Conservation (phyloP, 2,797 vertebrate species). For the Betta splendens region DNA sequence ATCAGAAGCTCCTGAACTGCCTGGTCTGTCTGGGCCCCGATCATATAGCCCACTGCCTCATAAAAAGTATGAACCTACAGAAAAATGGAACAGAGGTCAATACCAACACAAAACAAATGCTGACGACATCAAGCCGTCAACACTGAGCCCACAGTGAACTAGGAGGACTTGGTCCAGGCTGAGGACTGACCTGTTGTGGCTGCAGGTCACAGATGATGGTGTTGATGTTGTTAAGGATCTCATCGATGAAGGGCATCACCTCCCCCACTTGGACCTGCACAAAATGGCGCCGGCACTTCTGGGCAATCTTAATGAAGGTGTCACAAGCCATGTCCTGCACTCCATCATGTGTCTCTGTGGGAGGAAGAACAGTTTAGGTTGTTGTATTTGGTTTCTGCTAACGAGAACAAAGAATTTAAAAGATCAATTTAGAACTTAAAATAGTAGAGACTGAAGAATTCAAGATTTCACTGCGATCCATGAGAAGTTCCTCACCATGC, state of each 20-base stretch:
- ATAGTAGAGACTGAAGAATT: too few relatives aligned
- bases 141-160: too few relatives aligned
- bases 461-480: background rate
- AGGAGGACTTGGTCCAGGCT: background rate
- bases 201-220: slow-evolving; percentile 98
- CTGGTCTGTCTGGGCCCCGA: slow-evolving; percentile 95
- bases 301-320: slow-evolving; percentile 98
- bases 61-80: slow-evolving; percentile 94
- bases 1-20: slow-evolving; percentile 94
- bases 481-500: slow-evolving; percentile 89
- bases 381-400: too few relatives aligned
- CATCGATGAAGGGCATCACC: slow-evolving; percentile 98
- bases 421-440: too few relatives aligned
- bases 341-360: slow-evolving; percentile 93
- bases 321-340: slow-evolving; percentile 99
- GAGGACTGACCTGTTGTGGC: slow-evolving; percentile 88
- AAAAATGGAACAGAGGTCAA: background rate
- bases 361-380: background rate
- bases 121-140: too few relatives aligned
- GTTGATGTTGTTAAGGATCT: slow-evolving; percentile 98
- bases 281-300: slow-evolving; percentile 95
- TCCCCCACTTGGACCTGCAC: slow-evolving; percentile 97
- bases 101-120: background rate
- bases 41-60: slow-evolving; percentile 97
- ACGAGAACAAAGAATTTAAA: too few relatives aligned